These are phyloP conservation scores for Pipistrellus kuhlii DNA, from an alignment of 2,797 vertebrate genomes.

Conservation along the genomic window DNA sequence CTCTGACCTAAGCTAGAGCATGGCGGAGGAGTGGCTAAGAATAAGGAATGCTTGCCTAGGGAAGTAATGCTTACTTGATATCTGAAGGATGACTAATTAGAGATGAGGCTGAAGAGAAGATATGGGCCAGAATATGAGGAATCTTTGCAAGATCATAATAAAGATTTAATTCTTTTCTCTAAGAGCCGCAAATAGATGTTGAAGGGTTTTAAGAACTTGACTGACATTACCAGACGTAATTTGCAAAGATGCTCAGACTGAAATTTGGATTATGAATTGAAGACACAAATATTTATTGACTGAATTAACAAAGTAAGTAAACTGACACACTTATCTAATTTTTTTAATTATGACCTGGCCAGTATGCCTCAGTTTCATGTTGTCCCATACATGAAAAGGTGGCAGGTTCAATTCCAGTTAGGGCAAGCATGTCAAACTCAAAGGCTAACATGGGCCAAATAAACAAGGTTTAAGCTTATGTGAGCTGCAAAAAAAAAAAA, in stretches of 20 bases:
- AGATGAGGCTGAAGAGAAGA: neutral
- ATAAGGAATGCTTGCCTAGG: neutral
- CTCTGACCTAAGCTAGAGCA: neutral
- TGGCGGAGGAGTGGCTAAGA: neutral
- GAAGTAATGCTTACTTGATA: neutral
- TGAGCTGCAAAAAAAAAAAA: too few relatives aligned
- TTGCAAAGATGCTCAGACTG: neutral
- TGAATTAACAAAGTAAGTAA: neutral
- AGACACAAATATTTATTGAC: conserved; percentile 18
- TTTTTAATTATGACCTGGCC: neutral
- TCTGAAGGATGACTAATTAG: neutral
- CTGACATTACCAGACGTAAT: conserved; percentile 21
- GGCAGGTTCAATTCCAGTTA: too few relatives aligned
- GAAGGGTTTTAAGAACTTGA: conserved; percentile 9
- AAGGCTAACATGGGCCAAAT: too few relatives aligned
- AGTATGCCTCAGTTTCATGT: too few relatives aligned
- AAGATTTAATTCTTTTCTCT: neutral
- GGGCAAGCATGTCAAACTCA: too few relatives aligned
- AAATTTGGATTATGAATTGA: neutral
- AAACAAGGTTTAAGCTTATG: too few relatives aligned
- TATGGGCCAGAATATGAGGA: neutral
- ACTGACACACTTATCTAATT: neutral
- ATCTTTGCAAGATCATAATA: neutral
- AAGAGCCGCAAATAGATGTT: neutral
- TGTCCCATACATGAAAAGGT: too few relatives aligned